Percentiles rank a stretch among this genome's conserved stretches.
phyloP scores from a whole-genome alignment of 2,797 vertebrate genomes.

The Centroberyx gerrardi region DNA sequence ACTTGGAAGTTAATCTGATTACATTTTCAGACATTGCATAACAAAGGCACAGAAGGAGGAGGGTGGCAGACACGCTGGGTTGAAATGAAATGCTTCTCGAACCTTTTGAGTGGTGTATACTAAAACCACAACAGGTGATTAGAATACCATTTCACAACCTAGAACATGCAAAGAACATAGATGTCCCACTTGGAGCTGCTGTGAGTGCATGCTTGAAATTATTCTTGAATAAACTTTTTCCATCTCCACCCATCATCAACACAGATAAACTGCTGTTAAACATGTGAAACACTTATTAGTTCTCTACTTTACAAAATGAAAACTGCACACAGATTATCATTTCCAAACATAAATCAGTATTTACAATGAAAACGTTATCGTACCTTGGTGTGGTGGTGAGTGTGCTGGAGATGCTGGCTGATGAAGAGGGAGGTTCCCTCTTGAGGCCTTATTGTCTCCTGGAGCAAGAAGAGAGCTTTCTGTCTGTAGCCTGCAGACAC shows the following conservation, averaged over 20 bases:
- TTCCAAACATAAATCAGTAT: background rate
- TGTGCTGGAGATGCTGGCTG: constrained; percentile 9
- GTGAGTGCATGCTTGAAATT: background rate
- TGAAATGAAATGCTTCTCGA: constrained; percentile 8
- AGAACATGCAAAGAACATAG: background rate
- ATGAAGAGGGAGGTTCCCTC: constrained; percentile 46
- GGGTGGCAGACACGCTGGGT: constrained; percentile 1
- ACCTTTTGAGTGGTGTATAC: constrained; percentile 10
- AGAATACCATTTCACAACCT: background rate
- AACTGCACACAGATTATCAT: background rate
- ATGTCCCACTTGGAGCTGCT: background rate
- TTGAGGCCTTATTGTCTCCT: constrained; percentile 25
- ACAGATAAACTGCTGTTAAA: background rate
- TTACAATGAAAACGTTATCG: background rate
- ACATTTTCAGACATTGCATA: constrained; percentile 61
- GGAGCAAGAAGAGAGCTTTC: constrained; percentile 11
- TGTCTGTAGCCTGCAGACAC: constrained; percentile 27
- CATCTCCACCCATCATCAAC: background rate
- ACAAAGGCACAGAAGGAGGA: constrained; percentile 41
- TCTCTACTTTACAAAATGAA: background rate
- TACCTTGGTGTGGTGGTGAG: constrained; percentile 61
- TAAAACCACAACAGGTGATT: constrained; percentile 15
- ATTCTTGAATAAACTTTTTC: constrained; percentile 2
- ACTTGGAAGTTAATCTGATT: constrained; percentile 63
- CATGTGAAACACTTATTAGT: background rate